These are phyloP conservation scores for Onychomys arenicola DNA, from an alignment of 2,797 vertebrate species.

Conservation along the genomic window DNA sequence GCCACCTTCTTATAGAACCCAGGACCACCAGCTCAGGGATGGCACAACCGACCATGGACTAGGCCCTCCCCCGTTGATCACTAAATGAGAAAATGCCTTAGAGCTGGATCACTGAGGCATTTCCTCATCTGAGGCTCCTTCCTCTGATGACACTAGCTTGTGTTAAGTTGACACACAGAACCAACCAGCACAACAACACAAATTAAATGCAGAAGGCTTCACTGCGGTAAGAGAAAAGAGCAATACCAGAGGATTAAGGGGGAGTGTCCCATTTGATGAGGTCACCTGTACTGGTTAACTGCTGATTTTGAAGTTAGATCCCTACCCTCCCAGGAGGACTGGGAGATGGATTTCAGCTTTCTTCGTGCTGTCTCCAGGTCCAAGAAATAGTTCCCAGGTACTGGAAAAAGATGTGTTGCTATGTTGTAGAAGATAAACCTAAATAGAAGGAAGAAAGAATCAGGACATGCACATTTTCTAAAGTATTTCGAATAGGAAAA, in stretches of 20 bases:
- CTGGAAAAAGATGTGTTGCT: background rate
- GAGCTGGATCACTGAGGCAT: background rate
- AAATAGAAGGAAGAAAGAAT: background rate
- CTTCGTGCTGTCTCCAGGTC: background rate
- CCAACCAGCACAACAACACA: background rate
- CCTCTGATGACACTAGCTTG: background rate
- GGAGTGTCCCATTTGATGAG: fast-evolving
- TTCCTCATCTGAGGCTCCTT: background rate
- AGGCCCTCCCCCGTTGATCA: background rate
- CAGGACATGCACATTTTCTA: background rate
- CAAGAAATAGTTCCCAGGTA: background rate
- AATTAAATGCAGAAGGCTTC: background rate
- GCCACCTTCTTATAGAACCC: background rate
- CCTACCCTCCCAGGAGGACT: background rate
- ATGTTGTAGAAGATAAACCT: background rate
- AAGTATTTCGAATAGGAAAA: background rate
- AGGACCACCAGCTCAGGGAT: background rate
- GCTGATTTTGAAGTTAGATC: background rate
- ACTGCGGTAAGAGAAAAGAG: background rate
- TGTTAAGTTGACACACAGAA: background rate
- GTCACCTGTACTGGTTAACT: background rate
- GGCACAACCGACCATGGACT: background rate
- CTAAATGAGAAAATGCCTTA: background rate
- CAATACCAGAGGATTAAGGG: background rate
- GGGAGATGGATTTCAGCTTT: background rate